These are phyloP conservation scores for Melopsittacus undulatus DNA, from an alignment of 2,797 vertebrate species.

Conservation along the genomic window DNA sequence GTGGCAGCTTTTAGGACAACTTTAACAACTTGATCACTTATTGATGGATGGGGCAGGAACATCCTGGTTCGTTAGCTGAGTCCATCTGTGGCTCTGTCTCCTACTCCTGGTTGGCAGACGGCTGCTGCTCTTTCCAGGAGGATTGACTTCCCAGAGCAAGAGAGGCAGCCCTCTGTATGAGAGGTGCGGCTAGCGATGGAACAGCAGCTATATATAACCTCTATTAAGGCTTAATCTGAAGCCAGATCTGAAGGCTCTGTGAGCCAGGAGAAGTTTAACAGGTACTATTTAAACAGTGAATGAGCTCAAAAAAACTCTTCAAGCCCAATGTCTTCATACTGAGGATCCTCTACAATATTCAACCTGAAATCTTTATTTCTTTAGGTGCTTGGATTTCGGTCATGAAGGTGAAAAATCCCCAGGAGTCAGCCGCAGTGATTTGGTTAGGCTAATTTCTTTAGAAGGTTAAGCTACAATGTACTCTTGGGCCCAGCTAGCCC, in stretches of 20 bases:
- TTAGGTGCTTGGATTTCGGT: not conserved
- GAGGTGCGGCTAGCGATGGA: not conserved
- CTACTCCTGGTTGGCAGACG: not conserved
- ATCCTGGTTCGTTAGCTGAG: fast-evolving
- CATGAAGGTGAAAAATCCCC: not conserved
- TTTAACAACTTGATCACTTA: not conserved
- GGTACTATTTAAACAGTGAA: not conserved
- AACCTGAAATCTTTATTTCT: not conserved
- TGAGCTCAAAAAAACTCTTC: not conserved
- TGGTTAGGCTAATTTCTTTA: not conserved
- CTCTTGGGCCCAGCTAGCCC: not conserved
- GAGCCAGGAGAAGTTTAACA: not conserved
- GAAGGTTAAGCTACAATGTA: not conserved
- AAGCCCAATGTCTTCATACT: not conserved
- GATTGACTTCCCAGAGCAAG: not conserved
- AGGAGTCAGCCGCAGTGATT: not conserved
- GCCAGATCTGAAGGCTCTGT: not conserved
- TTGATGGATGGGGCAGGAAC: not conserved
- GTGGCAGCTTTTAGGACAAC: not conserved
- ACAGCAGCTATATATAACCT: not conserved
- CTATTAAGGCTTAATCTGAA: not conserved
- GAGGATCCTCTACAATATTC: not conserved
- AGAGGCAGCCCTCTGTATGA: not conserved
- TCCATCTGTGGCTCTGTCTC: not conserved
- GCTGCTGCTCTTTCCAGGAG: not conserved